Conservation (phyloP, 2,113 vertebrate genomes). For the Aythya baeri region DNA sequence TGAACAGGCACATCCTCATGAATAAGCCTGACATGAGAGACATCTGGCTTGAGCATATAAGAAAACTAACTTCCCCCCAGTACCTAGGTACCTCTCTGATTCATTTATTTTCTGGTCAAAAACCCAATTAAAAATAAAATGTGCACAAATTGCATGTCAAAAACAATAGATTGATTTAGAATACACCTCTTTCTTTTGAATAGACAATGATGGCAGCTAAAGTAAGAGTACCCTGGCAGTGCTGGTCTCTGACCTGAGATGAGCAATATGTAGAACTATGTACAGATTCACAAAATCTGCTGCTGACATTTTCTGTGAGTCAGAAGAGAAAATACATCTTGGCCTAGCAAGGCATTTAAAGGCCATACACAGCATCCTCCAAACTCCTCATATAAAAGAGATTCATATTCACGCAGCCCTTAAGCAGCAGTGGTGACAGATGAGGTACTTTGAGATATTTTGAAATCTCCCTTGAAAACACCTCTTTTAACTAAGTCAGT, state of each 20-base stretch:
- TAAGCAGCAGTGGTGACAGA: not conserved
- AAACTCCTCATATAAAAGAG: not conserved
- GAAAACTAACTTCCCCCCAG: not conserved
- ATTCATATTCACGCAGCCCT: not conserved
- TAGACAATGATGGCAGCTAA: not conserved
- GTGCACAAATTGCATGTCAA: not conserved
- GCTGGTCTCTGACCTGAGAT: not conserved
- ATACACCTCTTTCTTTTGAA: not conserved
- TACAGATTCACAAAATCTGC: not conserved
- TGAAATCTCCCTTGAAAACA: not conserved
- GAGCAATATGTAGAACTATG: not conserved
- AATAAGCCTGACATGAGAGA: constrained; percentile 13
- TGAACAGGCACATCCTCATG: constrained; percentile 12
- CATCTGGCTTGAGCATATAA: not conserved
- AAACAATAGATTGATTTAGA: not conserved
- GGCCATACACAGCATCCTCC: not conserved
- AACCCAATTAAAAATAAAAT: not conserved
- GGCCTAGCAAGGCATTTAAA: not conserved
- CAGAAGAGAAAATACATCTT: not conserved
- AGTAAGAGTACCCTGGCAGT: not conserved
- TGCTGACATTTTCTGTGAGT: constrained; percentile 1
- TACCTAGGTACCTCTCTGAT: not conserved
- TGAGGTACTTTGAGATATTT: not conserved
- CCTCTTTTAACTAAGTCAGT: not conserved
- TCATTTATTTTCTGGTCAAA: constrained; percentile 13